phyloP scores from a whole-genome alignment of 2,888 invertebrate species.

The Mycogona germanica region DNA sequence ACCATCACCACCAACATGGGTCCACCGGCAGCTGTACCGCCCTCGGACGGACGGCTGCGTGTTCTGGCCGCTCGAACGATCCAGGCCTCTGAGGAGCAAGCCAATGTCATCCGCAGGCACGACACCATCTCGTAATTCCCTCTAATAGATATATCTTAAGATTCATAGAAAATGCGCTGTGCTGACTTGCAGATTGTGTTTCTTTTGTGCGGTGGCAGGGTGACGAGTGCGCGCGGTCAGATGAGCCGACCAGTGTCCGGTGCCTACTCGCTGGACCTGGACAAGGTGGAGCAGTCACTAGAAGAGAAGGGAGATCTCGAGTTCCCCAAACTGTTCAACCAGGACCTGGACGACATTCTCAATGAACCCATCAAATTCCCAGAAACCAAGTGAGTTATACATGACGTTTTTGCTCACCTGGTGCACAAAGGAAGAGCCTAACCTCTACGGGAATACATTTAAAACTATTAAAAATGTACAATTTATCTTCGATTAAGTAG shows the following conservation, averaged over 20 bases:
- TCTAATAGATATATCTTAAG: neutral
- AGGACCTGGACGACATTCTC: constrained; percentile 30
- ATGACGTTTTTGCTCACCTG: neutral
- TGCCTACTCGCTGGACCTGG: constrained; percentile 59
- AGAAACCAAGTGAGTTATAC: constrained; percentile 17
- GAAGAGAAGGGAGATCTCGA: constrained; percentile 19
- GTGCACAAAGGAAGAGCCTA: neutral
- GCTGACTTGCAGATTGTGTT: neutral
- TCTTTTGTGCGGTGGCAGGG: neutral
- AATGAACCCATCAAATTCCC: constrained; percentile 29
- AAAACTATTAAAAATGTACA: no score
- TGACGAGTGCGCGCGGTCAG: neutral
- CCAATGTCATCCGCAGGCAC: constrained; percentile 4
- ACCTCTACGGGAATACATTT: no score
- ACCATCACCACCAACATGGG: neutral
- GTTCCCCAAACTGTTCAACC: constrained; percentile 27
- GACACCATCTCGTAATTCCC: neutral
- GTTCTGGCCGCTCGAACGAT: no score
- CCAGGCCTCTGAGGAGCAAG: neutral
- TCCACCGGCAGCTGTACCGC: neutral
- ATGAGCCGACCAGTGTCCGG: constrained; percentile 43
- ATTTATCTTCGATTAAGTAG: no score
- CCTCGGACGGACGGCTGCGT: no score
- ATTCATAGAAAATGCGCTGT: no score
- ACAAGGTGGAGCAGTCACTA: constrained; percentile 22